Base-by-base conservation (phyloP, 2,113 vertebrate species). In the Pituophis catenifer region DNA sequence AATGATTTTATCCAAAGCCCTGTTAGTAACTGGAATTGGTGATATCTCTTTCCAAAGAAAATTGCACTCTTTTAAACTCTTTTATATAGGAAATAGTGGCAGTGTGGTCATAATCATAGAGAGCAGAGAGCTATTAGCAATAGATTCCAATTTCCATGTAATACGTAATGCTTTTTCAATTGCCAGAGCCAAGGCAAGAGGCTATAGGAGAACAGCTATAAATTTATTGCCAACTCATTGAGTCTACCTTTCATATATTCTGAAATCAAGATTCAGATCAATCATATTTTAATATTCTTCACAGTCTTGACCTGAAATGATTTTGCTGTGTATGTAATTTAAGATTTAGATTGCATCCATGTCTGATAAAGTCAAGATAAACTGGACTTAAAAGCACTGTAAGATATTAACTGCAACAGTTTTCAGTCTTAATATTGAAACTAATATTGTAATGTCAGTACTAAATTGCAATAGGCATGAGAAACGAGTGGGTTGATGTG, bases 401-500 rank as follows among this genome's bases (percentile, higher is more conserved):
- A 33, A 89, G 57, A 85, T 17, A 21, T 29, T 24, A 89, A 24
- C 23, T 50, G 9, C 62, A 89, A 19, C 11, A n/a, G 44, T 48
- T 75, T 90, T 90, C 70, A 86, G 11, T 21, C 53, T 50, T 58
- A 88, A 57, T 81, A 29, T 29, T n/a, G 58, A 23, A 59, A 38
- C 19, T 53, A 3, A 7, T 8, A 85, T 59, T 29, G 59, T 52
- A 33, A 81, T 0, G 21, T 88, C 75, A 92, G 3, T 0, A 2
- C 62, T 93, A 87, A 95, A 93, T 92, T 95, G 59, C 88, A 95
- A 87, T 26, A 23, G 0, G 17, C 38, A 89, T 97, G 96, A 95
- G 96, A 97, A 96, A 96, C 91, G 85, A 75, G 96, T 97, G 93
- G 96, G 95, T 89, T 58, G 92, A 59, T 94, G 86, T 92, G 92